Evolutionary conservation across 1,140 invertebrate species (phyloP).

Genomic region (Micrasema longulum): DNA sequence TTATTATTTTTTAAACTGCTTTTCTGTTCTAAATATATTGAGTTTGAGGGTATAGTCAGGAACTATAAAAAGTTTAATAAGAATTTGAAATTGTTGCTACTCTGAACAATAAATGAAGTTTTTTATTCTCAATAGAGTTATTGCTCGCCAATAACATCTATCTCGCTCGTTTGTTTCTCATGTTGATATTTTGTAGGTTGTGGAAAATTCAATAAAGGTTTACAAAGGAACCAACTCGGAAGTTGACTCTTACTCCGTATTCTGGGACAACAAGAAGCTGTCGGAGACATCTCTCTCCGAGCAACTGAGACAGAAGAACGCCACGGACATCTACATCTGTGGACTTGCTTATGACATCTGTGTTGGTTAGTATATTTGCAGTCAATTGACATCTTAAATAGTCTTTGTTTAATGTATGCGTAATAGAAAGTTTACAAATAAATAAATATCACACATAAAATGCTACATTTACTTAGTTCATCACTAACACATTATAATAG

Average conservation of each 20-base stretch:
- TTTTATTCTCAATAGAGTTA: no score
- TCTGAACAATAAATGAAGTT: no score
- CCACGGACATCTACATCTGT: conserved; percentile 95
- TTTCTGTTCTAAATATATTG: no score
- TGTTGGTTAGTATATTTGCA: conserved; percentile 81
- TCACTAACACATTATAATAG: no score
- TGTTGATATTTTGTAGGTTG: conserved; percentile 67
- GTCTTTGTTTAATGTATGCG: not conserved
- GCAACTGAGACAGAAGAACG: conserved; percentile 81
- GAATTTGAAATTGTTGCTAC: no score
- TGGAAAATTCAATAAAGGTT: conserved; percentile 83
- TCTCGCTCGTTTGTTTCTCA: no score
- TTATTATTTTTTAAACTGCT: no score
- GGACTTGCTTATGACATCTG: conserved; percentile 97
- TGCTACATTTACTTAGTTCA: not conserved
- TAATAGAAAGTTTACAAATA: not conserved
- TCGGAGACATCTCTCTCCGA: conserved; percentile 87
- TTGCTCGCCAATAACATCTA: no score
- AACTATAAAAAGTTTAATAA: no score
- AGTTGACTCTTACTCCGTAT: conserved; percentile 97
- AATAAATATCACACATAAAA: not conserved
- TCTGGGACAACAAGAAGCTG: conserved; percentile 96
- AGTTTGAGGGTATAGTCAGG: no score
- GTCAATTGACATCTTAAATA: not conserved
- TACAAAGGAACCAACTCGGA: conserved; percentile 95